Conservation (phyloP, 1,140 invertebrate species). For the Sipha flava region DNA sequence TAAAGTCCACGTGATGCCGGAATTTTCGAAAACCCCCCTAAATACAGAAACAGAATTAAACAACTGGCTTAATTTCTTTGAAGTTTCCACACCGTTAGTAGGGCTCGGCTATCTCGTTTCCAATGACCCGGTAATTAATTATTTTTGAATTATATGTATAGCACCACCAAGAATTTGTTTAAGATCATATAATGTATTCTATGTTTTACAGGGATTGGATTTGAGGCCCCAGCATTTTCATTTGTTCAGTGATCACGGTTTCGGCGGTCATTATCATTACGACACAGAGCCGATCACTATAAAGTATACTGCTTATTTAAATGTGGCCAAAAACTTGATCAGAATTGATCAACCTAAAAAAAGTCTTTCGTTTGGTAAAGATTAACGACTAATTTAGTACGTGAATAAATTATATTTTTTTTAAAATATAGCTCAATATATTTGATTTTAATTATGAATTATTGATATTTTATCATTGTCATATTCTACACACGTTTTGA, state of each 20-base stretch:
- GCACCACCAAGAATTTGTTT: no score
- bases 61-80: conserved; percentile 83
- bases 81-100: conserved; percentile 77
- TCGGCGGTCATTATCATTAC: conserved; percentile 92
- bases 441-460: no score
- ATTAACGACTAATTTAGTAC: conserved; percentile 44
- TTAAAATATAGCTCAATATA: no score
- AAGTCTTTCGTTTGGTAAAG: conserved; percentile 50
- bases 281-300: conserved; percentile 78
- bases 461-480: no score
- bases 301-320: conserved; percentile 82
- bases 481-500: no score
- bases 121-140: conserved; percentile 62
- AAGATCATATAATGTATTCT: no score
- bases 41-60: conserved; percentile 64
- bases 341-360: conserved; percentile 67
- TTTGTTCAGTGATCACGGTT: conserved; percentile 74
- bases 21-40: conserved; percentile 71
- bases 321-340: conserved; percentile 61
- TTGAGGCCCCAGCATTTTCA: conserved; percentile 90
- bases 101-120: conserved; percentile 82
- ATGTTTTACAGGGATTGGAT: conserved; percentile 60
- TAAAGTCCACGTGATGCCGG: conserved; percentile 88
- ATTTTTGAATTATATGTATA: no score
- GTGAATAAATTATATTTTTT: no score